Percentiles rank a stretch among this genome's conserved stretches.
These are phyloP conservation scores for Anastrepha obliqua DNA, from an alignment of 1,140 invertebrate genomes.

Conservation along the genomic window DNA sequence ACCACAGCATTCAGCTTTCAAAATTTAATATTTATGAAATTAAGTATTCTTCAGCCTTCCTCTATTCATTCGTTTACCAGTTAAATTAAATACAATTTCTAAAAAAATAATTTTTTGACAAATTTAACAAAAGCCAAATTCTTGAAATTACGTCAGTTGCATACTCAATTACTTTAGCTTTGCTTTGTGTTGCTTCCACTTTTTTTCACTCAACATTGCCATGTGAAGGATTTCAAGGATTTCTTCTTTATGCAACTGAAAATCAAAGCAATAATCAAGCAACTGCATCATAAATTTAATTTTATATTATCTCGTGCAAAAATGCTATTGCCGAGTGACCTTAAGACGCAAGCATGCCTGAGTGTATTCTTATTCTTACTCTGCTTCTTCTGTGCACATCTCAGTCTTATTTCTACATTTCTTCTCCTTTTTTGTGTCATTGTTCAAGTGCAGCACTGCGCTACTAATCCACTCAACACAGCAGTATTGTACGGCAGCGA, in stretches of 20 bases:
- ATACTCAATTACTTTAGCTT: constrained; percentile 49
- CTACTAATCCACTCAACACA: constrained; percentile 42
- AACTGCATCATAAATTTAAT: constrained; percentile 50
- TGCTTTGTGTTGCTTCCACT: background rate
- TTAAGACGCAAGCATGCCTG: constrained; percentile 34
- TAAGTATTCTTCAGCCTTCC: no score
- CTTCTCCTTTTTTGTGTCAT: constrained; percentile 4
- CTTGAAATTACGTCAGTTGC: background rate
- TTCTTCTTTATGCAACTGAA: background rate
- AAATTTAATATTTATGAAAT: no score
- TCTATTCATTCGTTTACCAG: background rate
- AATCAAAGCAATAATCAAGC: constrained; percentile 52
- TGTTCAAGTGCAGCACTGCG: constrained; percentile 43
- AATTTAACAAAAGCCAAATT: constrained; percentile 15
- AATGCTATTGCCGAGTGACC: constrained; percentile 37
- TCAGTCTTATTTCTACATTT: background rate
- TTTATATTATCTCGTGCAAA: constrained; percentile 44
- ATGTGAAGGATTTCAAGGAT: constrained; percentile 29
- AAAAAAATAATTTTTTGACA: background rate
- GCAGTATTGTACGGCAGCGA: constrained; percentile 22
- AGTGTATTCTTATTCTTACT: background rate
- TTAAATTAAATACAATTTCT: background rate
- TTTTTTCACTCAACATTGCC: background rate
- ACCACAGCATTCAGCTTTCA: no score
- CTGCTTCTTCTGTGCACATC: background rate